phyloP scores from a whole-genome alignment of 2,797 vertebrate genomes.

The Helostoma temminkii region DNA sequence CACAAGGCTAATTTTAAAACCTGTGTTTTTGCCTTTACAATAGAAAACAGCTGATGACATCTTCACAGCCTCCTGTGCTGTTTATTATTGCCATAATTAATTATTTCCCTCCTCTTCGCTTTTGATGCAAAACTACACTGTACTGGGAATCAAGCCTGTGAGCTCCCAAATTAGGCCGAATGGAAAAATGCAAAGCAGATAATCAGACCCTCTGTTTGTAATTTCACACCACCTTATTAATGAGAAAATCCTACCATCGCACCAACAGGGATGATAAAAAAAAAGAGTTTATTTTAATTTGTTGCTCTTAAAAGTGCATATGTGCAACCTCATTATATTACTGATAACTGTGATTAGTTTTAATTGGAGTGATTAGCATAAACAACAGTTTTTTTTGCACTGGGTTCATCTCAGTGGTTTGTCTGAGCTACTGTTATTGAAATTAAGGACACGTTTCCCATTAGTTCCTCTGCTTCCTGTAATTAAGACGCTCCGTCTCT shows the following conservation, averaged over 20 bases:
- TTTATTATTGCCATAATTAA: slow-evolving; percentile 48
- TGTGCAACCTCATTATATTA: slow-evolving; percentile 5
- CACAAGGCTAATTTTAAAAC: neutral
- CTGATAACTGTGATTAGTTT: slow-evolving; percentile 23
- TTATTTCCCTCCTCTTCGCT: slow-evolving; percentile 36
- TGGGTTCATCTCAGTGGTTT: slow-evolving; percentile 16
- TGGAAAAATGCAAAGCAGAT: slow-evolving; percentile 39
- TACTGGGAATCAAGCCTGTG: slow-evolving; percentile 40
- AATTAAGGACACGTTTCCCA: slow-evolving; percentile 3
- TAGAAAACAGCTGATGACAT: slow-evolving; percentile 1
- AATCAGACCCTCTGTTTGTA: slow-evolving; percentile 49
- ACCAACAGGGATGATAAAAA: slow-evolving; percentile 25
- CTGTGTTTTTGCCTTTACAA: neutral
- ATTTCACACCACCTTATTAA: slow-evolving; percentile 63
- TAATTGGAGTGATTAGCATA: slow-evolving; percentile 32
- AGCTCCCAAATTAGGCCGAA: slow-evolving; percentile 52
- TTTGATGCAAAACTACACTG: slow-evolving; percentile 49
- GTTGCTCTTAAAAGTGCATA: slow-evolving; percentile 39
- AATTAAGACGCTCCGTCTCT: slow-evolving; percentile 11
- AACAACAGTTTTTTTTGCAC: neutral
- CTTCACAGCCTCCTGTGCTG: slow-evolving; percentile 29
- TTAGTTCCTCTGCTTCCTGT: slow-evolving; percentile 21
- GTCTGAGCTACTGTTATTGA: slow-evolving; percentile 18
- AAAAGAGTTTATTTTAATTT: slow-evolving; percentile 24
- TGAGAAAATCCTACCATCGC: slow-evolving; percentile 20